These are phyloP conservation scores for Kryphioiulus occultus DNA, from an alignment of 2,888 invertebrate genomes.

Conservation along the genomic window DNA sequence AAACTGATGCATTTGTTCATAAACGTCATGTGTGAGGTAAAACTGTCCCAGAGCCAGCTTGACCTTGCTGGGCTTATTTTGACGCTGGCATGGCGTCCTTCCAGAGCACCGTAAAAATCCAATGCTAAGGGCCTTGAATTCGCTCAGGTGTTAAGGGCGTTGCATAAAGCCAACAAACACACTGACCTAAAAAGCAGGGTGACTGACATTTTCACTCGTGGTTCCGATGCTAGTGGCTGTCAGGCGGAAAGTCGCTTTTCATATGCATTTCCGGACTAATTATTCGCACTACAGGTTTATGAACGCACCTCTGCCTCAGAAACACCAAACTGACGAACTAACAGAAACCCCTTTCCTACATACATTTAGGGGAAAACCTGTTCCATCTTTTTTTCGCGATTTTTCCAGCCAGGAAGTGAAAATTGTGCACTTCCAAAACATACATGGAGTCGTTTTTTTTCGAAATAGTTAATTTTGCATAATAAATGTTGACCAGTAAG, in stretches of 20 bases:
- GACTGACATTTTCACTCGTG: slow-evolving; percentile 30
- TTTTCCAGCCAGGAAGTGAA: neutral
- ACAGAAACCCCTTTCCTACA: neutral
- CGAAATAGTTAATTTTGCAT: too few relatives aligned
- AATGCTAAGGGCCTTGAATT: slow-evolving; percentile 35
- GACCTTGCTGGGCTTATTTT: slow-evolving; percentile 22
- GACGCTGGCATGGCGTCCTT: neutral
- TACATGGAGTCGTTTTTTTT: too few relatives aligned
- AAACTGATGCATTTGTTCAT: too few relatives aligned
- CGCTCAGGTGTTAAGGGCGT: slow-evolving; percentile 35
- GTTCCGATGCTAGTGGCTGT: slow-evolving; percentile 24
- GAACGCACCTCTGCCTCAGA: neutral
- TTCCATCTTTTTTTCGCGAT: neutral
- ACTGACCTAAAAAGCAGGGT: slow-evolving; percentile 9
- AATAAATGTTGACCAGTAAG: too few relatives aligned
- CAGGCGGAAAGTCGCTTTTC: slow-evolving; percentile 35
- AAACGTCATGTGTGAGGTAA: too few relatives aligned
- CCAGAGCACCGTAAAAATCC: neutral
- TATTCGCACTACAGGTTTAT: neutral
- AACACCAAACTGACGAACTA: neutral
- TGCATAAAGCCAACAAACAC: slow-evolving; percentile 11
- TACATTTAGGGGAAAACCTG: neutral
- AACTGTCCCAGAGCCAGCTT: neutral
- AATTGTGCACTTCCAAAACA: neutral
- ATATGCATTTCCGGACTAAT: slow-evolving; percentile 18